phyloP scores from a whole-genome alignment of 2,888 invertebrate species.

The Watsonalla cultraria region DNA sequence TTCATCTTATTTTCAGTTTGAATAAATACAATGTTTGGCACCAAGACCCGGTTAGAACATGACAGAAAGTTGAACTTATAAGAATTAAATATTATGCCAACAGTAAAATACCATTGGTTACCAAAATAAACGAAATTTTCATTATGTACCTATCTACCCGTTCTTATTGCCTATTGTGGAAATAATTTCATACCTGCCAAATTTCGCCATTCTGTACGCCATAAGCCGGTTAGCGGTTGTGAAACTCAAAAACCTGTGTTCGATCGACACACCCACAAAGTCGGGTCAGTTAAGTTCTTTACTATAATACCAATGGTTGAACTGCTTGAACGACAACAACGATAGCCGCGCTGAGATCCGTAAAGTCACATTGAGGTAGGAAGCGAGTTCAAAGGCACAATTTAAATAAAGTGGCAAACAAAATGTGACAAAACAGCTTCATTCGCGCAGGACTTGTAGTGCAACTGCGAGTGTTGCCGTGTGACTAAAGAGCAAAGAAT shows the following conservation, averaged over 20 bases:
- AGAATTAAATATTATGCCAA: too few relatives aligned
- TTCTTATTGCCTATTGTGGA: background rate
- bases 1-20: too few relatives aligned
- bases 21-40: too few relatives aligned
- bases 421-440: constrained; percentile 13
- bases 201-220: constrained; percentile 61
- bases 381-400: constrained; percentile 5
- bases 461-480: constrained; percentile 73
- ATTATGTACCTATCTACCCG: too few relatives aligned
- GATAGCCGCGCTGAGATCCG: constrained; percentile 4
- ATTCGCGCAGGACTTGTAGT: constrained; percentile 45
- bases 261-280: constrained; percentile 9
- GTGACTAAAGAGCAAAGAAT: constrained; percentile 54
- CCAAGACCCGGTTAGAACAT: too few relatives aligned
- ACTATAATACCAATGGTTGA: background rate
- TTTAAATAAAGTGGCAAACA: constrained; percentile 7
- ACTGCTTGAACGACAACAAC: background rate
- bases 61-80: too few relatives aligned
- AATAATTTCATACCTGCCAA: constrained; percentile 50
- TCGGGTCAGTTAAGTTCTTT: background rate
- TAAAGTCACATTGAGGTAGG: constrained; percentile 11
- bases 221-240: constrained; percentile 28
- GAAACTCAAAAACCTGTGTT: constrained; percentile 28
- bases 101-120: too few relatives aligned
- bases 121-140: too few relatives aligned